Conservation (phyloP, 2,888 invertebrate genomes). For the Acholoe squamosa region DNA sequence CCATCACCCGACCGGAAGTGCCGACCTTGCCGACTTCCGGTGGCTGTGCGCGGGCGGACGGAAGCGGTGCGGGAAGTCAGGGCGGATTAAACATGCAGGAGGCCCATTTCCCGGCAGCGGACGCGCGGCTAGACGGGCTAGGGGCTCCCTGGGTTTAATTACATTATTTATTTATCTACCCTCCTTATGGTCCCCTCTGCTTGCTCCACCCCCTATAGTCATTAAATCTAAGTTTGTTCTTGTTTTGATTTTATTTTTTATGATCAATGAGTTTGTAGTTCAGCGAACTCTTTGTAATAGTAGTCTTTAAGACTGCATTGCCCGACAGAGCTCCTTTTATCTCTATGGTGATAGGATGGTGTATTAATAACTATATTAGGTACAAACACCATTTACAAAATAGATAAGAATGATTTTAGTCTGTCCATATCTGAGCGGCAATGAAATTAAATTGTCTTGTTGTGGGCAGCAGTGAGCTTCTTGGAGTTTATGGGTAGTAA, state of each 20-base stretch:
- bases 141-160: not conserved
- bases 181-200: not conserved
- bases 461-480: too few species aligned
- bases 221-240: not conserved
- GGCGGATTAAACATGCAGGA: conserved; percentile 45
- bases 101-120: conserved; percentile 38
- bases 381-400: too few species aligned
- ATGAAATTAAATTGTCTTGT: too few species aligned
- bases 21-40: conserved; percentile 20
- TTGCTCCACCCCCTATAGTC: not conserved
- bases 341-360: too few species aligned
- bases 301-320: too few species aligned
- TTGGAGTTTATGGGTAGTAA: too few species aligned
- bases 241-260: not conserved
- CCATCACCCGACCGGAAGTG: conserved; percentile 42
- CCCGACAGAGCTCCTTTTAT: too few species aligned
- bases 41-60: conserved; percentile 22
- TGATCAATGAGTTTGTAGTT: too few species aligned
- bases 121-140: not conserved
- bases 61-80: conserved; percentile 38
- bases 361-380: too few species aligned
- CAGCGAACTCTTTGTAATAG: too few species aligned
- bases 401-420: too few species aligned
- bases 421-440: too few species aligned
- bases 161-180: conserved; percentile 26